These are phyloP conservation scores for Spicauda simplicius DNA, from an alignment of 2,888 invertebrate species.

Conservation along the genomic window DNA sequence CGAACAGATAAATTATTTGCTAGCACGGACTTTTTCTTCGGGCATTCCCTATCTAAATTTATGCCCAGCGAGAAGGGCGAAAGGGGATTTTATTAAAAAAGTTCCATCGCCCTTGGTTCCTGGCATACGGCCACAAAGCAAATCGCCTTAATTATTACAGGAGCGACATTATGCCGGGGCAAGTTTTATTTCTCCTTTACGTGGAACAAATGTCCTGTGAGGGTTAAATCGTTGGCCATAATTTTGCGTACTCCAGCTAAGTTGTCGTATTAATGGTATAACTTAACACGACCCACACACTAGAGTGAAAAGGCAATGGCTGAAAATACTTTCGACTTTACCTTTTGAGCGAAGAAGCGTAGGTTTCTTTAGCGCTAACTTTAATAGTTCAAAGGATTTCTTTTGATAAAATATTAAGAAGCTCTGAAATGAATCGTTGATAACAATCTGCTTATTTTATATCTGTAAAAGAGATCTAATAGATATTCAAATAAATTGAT, in stretches of 20 bases:
- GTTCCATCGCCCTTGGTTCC: conserved; percentile 49
- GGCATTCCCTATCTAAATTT: conserved; percentile 68
- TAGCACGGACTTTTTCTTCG: conserved; percentile 59
- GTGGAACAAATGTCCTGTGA: conserved; percentile 31
- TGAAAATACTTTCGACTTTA: too few species aligned
- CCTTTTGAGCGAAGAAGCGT: too few species aligned
- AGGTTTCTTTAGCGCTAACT: too few species aligned
- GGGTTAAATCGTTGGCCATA: conserved; percentile 27
- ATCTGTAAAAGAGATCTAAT: too few species aligned
- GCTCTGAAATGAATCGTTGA: too few species aligned
- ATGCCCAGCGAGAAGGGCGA: conserved; percentile 58
- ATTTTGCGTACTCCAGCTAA: conserved; percentile 11
- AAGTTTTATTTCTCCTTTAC: conserved; percentile 28
- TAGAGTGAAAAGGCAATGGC: not conserved
- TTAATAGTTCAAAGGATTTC: too few species aligned
- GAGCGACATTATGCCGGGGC: conserved; percentile 44
- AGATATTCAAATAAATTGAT: too few species aligned
- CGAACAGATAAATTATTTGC: conserved; percentile 61
- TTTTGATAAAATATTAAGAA: too few species aligned
- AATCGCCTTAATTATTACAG: conserved; percentile 49
- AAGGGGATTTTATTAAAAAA: conserved; percentile 77
- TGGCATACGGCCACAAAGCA: conserved; percentile 49
- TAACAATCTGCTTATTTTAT: too few species aligned
- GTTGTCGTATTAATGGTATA: conserved; percentile 11
- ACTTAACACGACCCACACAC: conserved; percentile 5